phyloP scores from a whole-genome alignment of 1,140 invertebrate species.

The Pachyrhynchus sulphureomaculatus region DNA sequence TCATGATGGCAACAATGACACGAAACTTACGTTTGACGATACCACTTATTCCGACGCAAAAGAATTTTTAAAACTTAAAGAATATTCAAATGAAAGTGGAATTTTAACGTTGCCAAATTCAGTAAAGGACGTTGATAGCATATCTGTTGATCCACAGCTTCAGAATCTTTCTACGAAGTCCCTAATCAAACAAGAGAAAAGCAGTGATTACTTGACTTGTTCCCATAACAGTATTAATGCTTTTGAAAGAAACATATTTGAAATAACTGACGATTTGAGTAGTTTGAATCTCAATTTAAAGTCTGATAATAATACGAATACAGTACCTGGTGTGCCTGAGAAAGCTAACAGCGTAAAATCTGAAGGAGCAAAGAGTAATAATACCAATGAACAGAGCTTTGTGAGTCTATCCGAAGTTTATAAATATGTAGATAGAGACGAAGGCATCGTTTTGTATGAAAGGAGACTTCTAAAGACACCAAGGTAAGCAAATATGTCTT shows the following conservation, averaged over 20 bases:
- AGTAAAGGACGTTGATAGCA: not conserved
- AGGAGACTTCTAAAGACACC: conserved; percentile 60
- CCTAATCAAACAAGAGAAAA: conserved; percentile 27
- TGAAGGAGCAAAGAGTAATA: conserved; percentile 12
- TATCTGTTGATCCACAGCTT: too few relatives aligned
- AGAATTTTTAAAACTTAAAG: not conserved
- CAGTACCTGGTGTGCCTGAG: not conserved
- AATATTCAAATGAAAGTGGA: conserved; percentile 42
- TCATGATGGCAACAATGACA: not conserved
- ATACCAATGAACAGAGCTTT: conserved; percentile 40
- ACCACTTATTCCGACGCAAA: conserved; percentile 5
- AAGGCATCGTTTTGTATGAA: conserved; percentile 70
- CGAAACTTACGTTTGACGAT: not conserved
- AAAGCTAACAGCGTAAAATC: not conserved
- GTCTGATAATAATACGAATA: not conserved
- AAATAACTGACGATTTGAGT: conserved; percentile 35
- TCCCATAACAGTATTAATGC: conserved; percentile 36
- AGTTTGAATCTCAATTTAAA: not conserved
- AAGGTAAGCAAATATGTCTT: conserved; percentile 49
- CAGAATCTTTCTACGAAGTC: not conserved
- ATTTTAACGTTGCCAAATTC: conserved; percentile 36
- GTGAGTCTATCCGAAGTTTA: conserved; percentile 70
- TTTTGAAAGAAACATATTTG: conserved; percentile 40
- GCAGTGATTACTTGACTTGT: conserved; percentile 47
- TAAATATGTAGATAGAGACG: conserved; percentile 70